Evolutionary conservation across 2,113 vertebrate genomes (phyloP).

Genomic region (Dromiciops gliroides): DNA sequence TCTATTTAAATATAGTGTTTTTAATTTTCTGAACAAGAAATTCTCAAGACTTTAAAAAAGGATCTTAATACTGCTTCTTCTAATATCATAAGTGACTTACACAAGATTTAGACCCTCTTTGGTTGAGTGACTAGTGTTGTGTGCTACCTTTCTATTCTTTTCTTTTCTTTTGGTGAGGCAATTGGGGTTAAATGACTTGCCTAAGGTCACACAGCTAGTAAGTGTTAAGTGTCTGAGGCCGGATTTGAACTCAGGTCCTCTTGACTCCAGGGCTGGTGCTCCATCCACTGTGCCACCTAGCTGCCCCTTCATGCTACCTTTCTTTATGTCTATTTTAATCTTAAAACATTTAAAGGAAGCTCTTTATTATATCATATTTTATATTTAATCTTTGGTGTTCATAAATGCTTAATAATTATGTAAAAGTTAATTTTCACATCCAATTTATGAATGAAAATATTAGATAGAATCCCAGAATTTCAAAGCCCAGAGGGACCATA

Average conservation of each 20-base stretch:
- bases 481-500: too few species aligned
- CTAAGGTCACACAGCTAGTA: too few species aligned
- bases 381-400: constrained; percentile 31
- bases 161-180: too few species aligned
- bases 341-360: constrained; percentile 42
- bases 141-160: background rate
- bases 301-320: too few species aligned
- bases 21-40: constrained; percentile 17
- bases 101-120: background rate
- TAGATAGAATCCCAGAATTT: too few species aligned
- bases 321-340: constrained; percentile 36
- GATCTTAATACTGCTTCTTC: background rate
- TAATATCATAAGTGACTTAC: background rate
- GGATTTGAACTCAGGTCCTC: too few species aligned
- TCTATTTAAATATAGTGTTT: background rate
- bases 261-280: too few species aligned
- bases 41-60: background rate
- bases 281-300: too few species aligned
- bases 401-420: constrained; percentile 9
- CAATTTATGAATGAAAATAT: too few species aligned
- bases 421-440: background rate
- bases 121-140: background rate
- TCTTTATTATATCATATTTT: constrained; percentile 6
- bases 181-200: too few species aligned
- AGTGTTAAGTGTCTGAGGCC: too few species aligned